Conservation (phyloP, 1,140 invertebrate species). For the Vanessa tameamea region DNA sequence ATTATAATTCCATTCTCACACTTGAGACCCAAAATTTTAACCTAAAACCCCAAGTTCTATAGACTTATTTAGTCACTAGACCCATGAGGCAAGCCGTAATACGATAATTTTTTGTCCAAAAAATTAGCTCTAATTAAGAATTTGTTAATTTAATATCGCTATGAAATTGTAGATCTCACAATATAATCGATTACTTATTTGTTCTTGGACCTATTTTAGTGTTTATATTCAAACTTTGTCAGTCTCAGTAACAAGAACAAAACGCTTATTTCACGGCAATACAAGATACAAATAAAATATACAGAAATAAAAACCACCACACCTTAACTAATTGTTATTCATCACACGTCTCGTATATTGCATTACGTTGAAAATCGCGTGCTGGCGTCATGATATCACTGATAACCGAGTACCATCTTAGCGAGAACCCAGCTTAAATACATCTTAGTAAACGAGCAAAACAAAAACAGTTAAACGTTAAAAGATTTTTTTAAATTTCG, state of each 20-base stretch:
- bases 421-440: constrained; percentile 37
- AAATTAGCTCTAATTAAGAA: no score
- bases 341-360: constrained; percentile 68
- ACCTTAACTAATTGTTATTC: constrained; percentile 67
- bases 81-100: no score
- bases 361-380: constrained; percentile 70
- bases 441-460: neutral
- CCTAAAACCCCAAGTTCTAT: no score
- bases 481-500: neutral
- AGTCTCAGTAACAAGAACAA: neutral
- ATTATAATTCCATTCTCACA: no score
- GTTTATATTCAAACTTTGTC: neutral
- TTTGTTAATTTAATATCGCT: no score
- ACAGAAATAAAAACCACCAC: constrained; percentile 52
- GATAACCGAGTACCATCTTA: constrained; percentile 54
- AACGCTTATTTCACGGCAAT: neutral
- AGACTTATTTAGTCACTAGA: no score
- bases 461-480: neutral
- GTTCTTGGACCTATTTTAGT: neutral
- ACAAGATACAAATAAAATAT: constrained; percentile 8
- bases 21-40: no score
- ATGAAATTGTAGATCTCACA: no score
- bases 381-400: constrained; percentile 56
- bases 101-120: no score
- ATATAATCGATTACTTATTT: no score